phyloP scores from a whole-genome alignment of 1,140 invertebrate genomes.

The Penaeus vannamei region DNA sequence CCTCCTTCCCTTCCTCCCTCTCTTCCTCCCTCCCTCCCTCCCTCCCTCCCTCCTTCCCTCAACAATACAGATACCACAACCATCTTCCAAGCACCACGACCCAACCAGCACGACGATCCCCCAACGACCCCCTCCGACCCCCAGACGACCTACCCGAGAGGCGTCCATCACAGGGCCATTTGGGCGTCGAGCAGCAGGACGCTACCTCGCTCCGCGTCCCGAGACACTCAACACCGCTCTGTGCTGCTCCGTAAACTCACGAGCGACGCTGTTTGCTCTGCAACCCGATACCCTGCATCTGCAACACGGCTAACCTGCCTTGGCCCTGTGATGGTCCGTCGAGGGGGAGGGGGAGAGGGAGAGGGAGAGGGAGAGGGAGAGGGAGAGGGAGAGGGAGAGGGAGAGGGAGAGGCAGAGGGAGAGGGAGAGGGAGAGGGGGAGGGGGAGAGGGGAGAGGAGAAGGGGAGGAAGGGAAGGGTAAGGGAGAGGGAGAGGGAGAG shows the following conservation, averaged over 20 bases:
- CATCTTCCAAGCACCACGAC: too few species aligned
- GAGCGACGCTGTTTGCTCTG: conserved; percentile 49
- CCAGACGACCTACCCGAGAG: too few species aligned
- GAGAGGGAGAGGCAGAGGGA: background rate
- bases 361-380: background rate
- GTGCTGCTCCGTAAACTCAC: conserved; percentile 50
- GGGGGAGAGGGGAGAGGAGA: too few species aligned
- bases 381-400: background rate
- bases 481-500: too few species aligned
- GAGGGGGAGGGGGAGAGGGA: background rate
- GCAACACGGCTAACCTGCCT: conserved; percentile 27
- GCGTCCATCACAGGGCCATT: too few species aligned
- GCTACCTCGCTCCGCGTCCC: background rate
- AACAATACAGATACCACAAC: too few species aligned
- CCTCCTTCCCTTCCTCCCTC: background rate
- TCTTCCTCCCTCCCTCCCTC: background rate
- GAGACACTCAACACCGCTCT: conserved; percentile 35
- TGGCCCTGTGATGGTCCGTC: conserved; percentile 8
- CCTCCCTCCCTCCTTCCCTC: background rate
- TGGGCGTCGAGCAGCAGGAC: too few species aligned
- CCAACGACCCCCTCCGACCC: too few species aligned
- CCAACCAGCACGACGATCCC: too few species aligned
- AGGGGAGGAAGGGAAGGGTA: too few species aligned
- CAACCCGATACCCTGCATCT: conserved; percentile 46
- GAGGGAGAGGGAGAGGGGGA: background rate